Percentiles rank a stretch among this genome's conserved stretches.
These are phyloP conservation scores for Axis porcinus DNA, from an alignment of 2,113 vertebrate species.

Conservation along the genomic window DNA sequence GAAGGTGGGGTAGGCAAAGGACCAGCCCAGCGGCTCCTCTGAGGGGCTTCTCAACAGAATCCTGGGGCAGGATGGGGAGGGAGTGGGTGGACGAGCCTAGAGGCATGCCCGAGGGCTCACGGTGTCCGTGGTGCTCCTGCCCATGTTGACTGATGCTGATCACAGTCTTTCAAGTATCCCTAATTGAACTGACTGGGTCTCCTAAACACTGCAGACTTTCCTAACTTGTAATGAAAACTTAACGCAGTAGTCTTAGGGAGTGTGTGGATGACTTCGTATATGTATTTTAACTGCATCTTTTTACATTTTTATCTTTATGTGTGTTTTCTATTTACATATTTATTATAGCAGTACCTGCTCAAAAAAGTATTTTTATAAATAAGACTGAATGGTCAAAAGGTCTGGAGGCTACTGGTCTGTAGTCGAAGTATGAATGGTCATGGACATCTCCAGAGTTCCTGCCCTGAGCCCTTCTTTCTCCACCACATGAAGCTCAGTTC, in stretches of 20 bases:
- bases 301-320: neutral
- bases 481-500: neutral
- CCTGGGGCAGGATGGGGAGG: neutral
- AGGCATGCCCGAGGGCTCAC: rapidly evolving
- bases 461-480: neutral
- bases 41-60: neutral
- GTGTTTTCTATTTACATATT: neutral
- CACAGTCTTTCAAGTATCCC: neutral
- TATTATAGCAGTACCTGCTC: neutral
- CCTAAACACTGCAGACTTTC: neutral
- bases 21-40: neutral
- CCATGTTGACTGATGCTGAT: neutral
- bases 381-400: neutral
- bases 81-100: rapidly evolving
- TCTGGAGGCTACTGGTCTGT: neutral
- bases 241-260: rapidly evolving
- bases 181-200: neutral
- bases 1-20: too few species aligned
- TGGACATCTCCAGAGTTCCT: rapidly evolving
- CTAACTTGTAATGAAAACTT: neutral
- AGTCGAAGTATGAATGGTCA: neutral
- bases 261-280: neutral
- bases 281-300: neutral
- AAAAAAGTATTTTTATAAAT: neutral
- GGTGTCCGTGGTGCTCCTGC: rapidly evolving